These are phyloP conservation scores for Agonopterix alstromeriana DNA, from an alignment of 2,888 invertebrate species.

Conservation along the genomic window DNA sequence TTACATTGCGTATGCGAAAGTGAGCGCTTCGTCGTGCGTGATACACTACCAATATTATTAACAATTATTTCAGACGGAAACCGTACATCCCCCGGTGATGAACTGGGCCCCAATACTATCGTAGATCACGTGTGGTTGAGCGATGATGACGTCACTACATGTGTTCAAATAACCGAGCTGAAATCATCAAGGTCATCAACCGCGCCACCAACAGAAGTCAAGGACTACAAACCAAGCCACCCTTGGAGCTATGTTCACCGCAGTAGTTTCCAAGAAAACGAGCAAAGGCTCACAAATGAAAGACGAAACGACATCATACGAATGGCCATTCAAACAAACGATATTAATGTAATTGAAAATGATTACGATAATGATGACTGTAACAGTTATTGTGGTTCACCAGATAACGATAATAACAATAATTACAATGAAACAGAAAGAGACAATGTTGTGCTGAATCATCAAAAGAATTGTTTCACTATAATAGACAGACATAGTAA, in stretches of 20 bases:
- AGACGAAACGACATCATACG: constrained; percentile 34
- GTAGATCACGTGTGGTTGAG: constrained; percentile 30
- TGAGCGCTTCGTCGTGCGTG: no score
- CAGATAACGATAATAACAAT: background rate
- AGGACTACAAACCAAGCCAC: constrained; percentile 19
- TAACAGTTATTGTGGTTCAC: background rate
- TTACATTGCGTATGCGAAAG: no score
- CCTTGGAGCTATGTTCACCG: constrained; percentile 29
- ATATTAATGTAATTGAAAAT: background rate
- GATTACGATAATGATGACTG: background rate
- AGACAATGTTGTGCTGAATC: constrained; percentile 17
- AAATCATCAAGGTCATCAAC: constrained; percentile 30
- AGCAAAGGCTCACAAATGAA: constrained; percentile 28
- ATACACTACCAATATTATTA: no score
- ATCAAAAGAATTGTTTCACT: constrained; percentile 38
- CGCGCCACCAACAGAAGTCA: constrained; percentile 11
- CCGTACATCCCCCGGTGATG: no score
- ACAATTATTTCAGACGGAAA: no score
- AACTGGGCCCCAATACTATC: constrained; percentile 18
- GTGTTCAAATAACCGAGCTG: constrained; percentile 50
- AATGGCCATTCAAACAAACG: constrained; percentile 12
- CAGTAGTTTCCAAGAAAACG: constrained; percentile 14
- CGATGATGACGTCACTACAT: constrained; percentile 21
- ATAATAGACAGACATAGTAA: constrained; percentile 34
- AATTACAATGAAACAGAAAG: constrained; percentile 7